A percentile compares a stretch with the other conserved stretches of the same genome.
Evolutionary conservation across 2,888 invertebrate genomes (phyloP).

Genomic region (Oscheius sp.): DNA sequence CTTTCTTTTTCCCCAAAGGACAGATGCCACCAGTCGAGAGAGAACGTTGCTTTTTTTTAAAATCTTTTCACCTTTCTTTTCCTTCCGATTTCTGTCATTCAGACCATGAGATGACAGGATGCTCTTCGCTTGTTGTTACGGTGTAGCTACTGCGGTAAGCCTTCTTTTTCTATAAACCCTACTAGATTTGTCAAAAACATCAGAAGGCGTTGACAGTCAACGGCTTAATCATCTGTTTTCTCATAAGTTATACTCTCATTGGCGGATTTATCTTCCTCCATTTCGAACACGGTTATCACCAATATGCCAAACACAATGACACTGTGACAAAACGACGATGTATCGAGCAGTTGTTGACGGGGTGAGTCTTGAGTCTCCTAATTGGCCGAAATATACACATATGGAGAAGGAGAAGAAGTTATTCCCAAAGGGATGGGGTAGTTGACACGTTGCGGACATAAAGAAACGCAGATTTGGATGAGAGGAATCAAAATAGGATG

Average conservation of each 20-base stretch:
- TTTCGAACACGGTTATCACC: slow-evolving; percentile 54
- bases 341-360: slow-evolving; percentile 42
- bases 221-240: slow-evolving; percentile 53
- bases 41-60: background rate
- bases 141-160: background rate
- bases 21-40: background rate
- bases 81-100: background rate
- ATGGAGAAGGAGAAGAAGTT: too few species aligned
- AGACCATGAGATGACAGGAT: background rate
- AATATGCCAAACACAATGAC: slow-evolving; percentile 46
- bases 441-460: too few species aligned
- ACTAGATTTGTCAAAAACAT: slow-evolving; percentile 50
- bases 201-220: slow-evolving; percentile 50
- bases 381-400: too few species aligned
- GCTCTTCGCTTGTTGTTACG: slow-evolving; percentile 1
- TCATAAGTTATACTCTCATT: slow-evolving; percentile 60
- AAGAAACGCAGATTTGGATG: background rate
- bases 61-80: background rate
- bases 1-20: too few species aligned
- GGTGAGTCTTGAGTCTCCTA: too few species aligned
- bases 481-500: too few species aligned
- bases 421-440: too few species aligned
- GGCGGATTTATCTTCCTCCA: slow-evolving; percentile 66
- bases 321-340: slow-evolving; percentile 43
- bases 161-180: slow-evolving; percentile 1